Base-by-base conservation (phyloP, 2,888 invertebrate genomes). In the Myopa tessellatipennis region DNA sequence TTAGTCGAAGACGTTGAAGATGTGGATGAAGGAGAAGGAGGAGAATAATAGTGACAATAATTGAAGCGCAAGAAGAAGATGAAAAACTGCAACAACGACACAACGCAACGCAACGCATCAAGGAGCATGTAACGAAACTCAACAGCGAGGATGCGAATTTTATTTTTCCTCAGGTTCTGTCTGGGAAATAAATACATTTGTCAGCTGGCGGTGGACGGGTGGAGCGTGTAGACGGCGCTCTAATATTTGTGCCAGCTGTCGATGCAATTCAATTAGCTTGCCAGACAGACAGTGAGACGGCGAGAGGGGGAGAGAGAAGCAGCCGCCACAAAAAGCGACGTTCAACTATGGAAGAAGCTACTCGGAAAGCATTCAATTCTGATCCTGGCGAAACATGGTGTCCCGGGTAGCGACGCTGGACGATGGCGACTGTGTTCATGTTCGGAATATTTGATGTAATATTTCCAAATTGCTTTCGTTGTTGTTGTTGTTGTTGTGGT, bases 81-180 rank as follows among this genome's bases (percentile, higher is more conserved):
- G 34, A 36, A 7, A 26, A 8, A 71, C 18, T 34, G 85, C 82
- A 83, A 82, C 82, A 83, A 85, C 82, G 81, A 26, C 26, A 2
- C 26, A 26, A 26, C 26, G 26, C 73, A 81, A 26, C 26, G 26
- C 26, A 26, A 26, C 26, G 26, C 26, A 26, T n/a, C n/a, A 26
- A 26, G 26, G 26, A 26, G 26, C 26, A 26, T 26, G 26, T 26
- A 26, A 26, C 26, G 26, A 26, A 26, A 45, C 6, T 45, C 6
- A 8, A 45, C 45, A 45, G 10, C 45, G 45, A 45, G 6, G 45
- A 45, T 45, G 45, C 45, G 45, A 45, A 45, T 45, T 45, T 45
- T 10, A 45, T 45, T 45, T 45, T 45, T 45, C 45, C 45, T 45
- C 45, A 45, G 45, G 45, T 45, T 45, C 7, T 45, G 45, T 45